Base-by-base conservation (phyloP, 2,888 invertebrate genomes). In the Platynereis dumerilii region DNA sequence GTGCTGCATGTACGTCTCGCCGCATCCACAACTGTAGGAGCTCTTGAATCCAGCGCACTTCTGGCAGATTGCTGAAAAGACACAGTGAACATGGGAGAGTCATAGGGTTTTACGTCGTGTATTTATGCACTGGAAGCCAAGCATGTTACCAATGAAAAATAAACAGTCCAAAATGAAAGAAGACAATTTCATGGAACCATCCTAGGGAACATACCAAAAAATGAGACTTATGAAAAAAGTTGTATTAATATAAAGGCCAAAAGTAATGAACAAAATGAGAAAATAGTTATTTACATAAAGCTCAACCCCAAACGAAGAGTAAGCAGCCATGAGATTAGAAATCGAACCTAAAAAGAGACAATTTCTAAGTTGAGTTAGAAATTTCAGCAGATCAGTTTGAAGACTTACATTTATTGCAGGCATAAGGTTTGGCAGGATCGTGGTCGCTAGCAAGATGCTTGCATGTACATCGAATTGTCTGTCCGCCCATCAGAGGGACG, bases 1-100 rank as follows among this genome's bases (percentile, higher is more conserved):
- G 64, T 84, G 84, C 17, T 76, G 69, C 53, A 75, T 75, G 44
- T 76, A 73, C 0, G 80, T 71, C 17, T 75, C 66, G 2, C 82
- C 82, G 71, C 84, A 84, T 7, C 77, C 80, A 72, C 84, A 84
- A 1, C 80, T 81, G 69, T 79, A 84, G 2, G 79, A 78, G 59
- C 81, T 82, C 48, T 64, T 64, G 64, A 72, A 73, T 12, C 68
- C 71, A 1, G 68, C 58, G 67, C 73, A 73, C 44, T 67, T 71
- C 64, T 69, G 68, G 53, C 73, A 73, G 17, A 61, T 65, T 3
- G 66, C 73, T 73, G 67, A 20, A 48, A 48, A 10, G 7, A 48
- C 17, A 22, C 20, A 7, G 20, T 10, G 52, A 52, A 52, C 12
- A 15, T 52, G 7, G 20, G 20, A 52, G 10, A 42, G 17, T 12